Evolutionary conservation across 2,888 invertebrate species (phyloP), one percentile per base, ranked within the genome.

Genomic region (Morpho achilles): DNA sequence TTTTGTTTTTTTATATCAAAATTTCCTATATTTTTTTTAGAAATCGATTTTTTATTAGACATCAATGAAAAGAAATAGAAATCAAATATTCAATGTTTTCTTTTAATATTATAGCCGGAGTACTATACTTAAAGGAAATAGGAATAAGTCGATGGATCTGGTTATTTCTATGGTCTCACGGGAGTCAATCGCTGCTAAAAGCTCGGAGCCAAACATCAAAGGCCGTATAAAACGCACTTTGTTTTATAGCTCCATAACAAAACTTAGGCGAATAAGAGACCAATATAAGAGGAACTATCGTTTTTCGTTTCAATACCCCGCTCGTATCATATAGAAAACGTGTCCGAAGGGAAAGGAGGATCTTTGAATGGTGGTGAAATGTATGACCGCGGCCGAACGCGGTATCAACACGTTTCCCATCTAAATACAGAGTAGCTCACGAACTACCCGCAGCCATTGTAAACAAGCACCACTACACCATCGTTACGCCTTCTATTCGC

Each of bases 371-470:
- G 67, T 79, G 80, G 84, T 68, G 69, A 76, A 74, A 74, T 71
- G 73, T 69, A 76, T 77, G 79, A 77, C 77, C 75, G 76, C 75
- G 75, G 76, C 77, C 77, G 74, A 77, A 76, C 78, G 74, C 78
- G 72, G 79, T 82, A 85, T 85, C 82, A 80, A 80, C 79, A 81
- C 79, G 76, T 76, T 82, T 80, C 78, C 78, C 81, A 84, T 86
- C 85, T 86, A 84, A 85, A 86, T 84, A 60, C 82, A 83, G 84
- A 83, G 79, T 76, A 77, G 79, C 79, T 85, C 87, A 86, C 84
- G 84, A 85, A 83, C 79, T 83, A 86, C 87, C 84, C 82, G 82
- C 82, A 84, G 86, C 84, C 80, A 86, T 87, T 84, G 83, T 86
- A 86, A 87, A 86, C 84, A 87, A 87, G 83, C 80, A 79, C 76